Evolutionary conservation across 2,797 vertebrate genomes (phyloP), one percentile per base, ranked within the genome.

Genomic region (Pachyuromys duprasi): DNA sequence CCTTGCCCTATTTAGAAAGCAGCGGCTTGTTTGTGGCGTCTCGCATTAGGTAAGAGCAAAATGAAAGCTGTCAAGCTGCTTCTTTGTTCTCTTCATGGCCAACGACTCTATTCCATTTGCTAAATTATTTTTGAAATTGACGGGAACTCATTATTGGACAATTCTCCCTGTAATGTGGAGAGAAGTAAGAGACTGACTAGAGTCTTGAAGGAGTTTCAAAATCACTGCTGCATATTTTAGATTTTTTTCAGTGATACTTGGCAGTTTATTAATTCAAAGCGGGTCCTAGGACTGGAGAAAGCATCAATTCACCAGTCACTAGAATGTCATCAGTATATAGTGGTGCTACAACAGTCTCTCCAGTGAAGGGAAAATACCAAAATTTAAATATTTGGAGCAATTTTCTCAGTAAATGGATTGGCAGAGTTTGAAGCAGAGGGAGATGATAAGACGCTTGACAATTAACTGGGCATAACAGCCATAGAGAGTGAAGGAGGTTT

Each of bases 1-100:
- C 86, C 75, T 97, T 94, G 82, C 70, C 70, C 36, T 93, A 80
- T 96, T 95, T 91, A 92, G 75, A 93, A 95, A 96, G 89, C 2
- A 75, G 4, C 80, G 63, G 89, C 79, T 86, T 94, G 7, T 69
- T 79, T 93, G 57, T 83, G 69, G 70, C 53, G 36, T 89, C 84
- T 36, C 49, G 33, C 92, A 89, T 80, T 94, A 67, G 57, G 42
- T 17, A 33, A 95, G 96, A 93, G 36, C 39, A 86, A 76, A 93
- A 89, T 57, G 65, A 93, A 95, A 89, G 3, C 11, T 14, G 33
- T 91, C 88, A 67, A 70, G 45, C 65, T 31, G 15, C 80, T n/a
- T 92, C 57, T 83, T 45, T 62, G 53, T 76, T 86, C 22, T 49
- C 90, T 67, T 69, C 69, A n/a, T 39, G 17, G 45, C 33, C 74